A percentile compares a stretch with the other conserved stretches of the same genome.
Conservation (phyloP, 1,140 invertebrate genomes). For the Proctacanthus coquilletti region DNA sequence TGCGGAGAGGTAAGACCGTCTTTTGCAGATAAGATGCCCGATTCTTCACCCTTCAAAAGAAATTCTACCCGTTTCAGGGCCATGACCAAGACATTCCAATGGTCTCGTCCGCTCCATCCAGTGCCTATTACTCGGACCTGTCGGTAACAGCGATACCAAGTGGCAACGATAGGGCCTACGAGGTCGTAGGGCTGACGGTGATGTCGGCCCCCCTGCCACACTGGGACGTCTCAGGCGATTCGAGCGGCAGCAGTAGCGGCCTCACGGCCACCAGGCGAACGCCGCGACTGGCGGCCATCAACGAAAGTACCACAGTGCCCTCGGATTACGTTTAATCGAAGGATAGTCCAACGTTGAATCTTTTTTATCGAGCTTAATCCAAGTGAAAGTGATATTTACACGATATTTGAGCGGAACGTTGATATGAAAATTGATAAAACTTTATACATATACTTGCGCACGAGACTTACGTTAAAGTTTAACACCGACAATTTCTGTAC, state of each 20-base stretch:
- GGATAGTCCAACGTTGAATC: too few species aligned
- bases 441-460: too few species aligned
- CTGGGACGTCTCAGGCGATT: constrained; percentile 17
- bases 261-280: constrained; percentile 25
- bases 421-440: too few species aligned
- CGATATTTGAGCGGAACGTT: too few species aligned
- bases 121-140: constrained; percentile 54
- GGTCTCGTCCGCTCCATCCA: constrained; percentile 48
- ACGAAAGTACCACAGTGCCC: constrained; percentile 40
- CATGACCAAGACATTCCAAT: constrained; percentile 43
- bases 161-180: constrained; percentile 36
- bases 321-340: constrained; percentile 51
- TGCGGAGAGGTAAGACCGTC: constrained; percentile 33
- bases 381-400: too few species aligned
- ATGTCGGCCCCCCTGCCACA: constrained; percentile 28
- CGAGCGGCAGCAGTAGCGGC: constrained; percentile 13
- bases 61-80: constrained; percentile 16
- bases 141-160: constrained; percentile 33
- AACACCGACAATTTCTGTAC: too few species aligned
- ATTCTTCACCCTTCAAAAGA: neutral
- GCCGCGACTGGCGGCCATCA: constrained; percentile 44
- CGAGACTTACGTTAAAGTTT: too few species aligned
- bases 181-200: constrained; percentile 35
- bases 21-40: constrained; percentile 1
- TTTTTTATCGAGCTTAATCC: too few species aligned